These are phyloP conservation scores for Catotricha subobsoleta DNA, from an alignment of 2,888 invertebrate species.

Conservation along the genomic window DNA sequence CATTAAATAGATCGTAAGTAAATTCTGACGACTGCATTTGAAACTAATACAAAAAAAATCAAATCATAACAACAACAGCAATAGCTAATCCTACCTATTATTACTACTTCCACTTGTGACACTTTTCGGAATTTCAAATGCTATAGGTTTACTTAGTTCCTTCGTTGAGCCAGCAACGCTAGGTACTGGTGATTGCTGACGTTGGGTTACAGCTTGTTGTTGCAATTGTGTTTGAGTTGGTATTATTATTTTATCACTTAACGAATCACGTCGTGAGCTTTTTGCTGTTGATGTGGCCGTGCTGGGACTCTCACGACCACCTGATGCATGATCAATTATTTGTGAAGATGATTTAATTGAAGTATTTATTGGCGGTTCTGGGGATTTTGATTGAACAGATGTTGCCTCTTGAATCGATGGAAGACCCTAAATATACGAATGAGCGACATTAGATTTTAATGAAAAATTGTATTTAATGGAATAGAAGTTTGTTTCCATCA, in stretches of 20 bases:
- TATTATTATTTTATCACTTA: constrained; percentile 32
- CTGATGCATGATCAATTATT: not conserved
- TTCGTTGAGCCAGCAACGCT: too few relatives aligned
- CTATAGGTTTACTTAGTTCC: too few relatives aligned
- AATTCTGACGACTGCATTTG: not conserved
- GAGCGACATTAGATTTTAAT: too few relatives aligned
- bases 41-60: not conserved
- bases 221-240: constrained; percentile 4
- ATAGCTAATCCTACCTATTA: too few relatives aligned
- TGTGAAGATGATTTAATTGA: too few relatives aligned
- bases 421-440: constrained; percentile 29
- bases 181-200: constrained; percentile 1
- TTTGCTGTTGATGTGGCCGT: constrained; percentile 43
- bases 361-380: constrained; percentile 11
- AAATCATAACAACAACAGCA: not conserved
- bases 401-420: constrained; percentile 38
- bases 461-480: too few relatives aligned
- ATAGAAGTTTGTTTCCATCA: not conserved
- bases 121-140: not conserved
- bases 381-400: constrained; percentile 12
- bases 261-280: constrained; percentile 46
- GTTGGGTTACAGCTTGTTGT: constrained; percentile 2
- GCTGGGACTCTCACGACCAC: constrained; percentile 43
- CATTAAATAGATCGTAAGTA: not conserved
- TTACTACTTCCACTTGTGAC: not conserved